phyloP scores from a whole-genome alignment of 2,888 invertebrate genomes.

The Dysmachus trigonus region DNA sequence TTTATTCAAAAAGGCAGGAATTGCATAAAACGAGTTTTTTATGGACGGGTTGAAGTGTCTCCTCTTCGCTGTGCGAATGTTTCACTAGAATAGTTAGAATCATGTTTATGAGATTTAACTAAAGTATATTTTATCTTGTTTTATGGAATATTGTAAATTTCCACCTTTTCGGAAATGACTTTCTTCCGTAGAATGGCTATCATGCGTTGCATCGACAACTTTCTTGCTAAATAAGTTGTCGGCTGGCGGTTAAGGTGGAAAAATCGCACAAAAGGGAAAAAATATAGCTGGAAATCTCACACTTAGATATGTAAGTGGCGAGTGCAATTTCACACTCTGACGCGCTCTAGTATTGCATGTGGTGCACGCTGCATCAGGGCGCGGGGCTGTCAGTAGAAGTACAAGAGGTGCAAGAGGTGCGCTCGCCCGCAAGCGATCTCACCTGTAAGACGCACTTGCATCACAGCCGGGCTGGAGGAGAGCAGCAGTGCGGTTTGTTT shows the following conservation, averaged over 20 bases:
- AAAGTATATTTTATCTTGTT: background rate
- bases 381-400: background rate
- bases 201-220: background rate
- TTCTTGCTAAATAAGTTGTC: constrained; percentile 10
- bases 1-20: background rate
- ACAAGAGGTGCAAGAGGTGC: background rate
- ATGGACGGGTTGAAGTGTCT: background rate
- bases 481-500: background rate
- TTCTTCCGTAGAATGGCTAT: background rate
- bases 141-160: background rate
- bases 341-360: constrained; percentile 37
- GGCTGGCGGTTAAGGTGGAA: background rate
- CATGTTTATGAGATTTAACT: background rate
- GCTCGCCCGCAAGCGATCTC: constrained; percentile 4
- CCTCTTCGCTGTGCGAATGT: background rate
- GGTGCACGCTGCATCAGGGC: constrained; percentile 3
- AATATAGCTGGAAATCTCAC: constrained; percentile 27
- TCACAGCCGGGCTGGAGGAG: background rate
- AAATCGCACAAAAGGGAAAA: background rate
- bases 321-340: constrained; percentile 45
- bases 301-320: constrained; percentile 39
- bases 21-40: background rate
- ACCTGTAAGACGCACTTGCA: constrained; percentile 28
- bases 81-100: background rate
- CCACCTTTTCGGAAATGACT: background rate